These are phyloP conservation scores for Drosophila affinis DNA, from an alignment of 2,888 invertebrate species.

Conservation along the genomic window DNA sequence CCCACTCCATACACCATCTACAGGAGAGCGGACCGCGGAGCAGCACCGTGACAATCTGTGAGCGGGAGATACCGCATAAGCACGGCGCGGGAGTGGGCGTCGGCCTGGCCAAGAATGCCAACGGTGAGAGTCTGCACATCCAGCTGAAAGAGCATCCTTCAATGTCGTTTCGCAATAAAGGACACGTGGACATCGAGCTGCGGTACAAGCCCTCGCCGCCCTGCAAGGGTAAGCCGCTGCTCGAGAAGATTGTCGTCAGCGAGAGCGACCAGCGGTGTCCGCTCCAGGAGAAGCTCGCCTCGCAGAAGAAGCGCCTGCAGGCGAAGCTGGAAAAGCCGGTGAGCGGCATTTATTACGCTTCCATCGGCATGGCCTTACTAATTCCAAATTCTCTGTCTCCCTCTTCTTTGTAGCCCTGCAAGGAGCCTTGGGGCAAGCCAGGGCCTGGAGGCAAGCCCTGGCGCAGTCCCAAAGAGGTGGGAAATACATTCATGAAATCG, in stretches of 20 bases:
- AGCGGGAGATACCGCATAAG: conserved; percentile 71
- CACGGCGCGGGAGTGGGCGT: conserved; percentile 55
- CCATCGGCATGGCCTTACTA: conserved; percentile 49
- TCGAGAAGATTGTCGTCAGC: conserved; percentile 85
- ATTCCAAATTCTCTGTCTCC: conserved; percentile 3
- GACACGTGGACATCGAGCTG: conserved; percentile 88
- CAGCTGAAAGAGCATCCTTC: conserved; percentile 86
- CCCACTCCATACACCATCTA: conserved; percentile 69
- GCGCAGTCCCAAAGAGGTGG: conserved; percentile 89
- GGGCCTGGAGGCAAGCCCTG: conserved; percentile 88
- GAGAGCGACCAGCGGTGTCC: conserved; percentile 77
- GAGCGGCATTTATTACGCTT: conserved; percentile 59
- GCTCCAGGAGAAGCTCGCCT: conserved; percentile 49
- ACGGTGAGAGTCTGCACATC: conserved; percentile 82
- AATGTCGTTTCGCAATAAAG: conserved; percentile 86
- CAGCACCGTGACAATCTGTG: conserved; percentile 77
- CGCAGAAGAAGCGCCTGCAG: conserved; percentile 68
- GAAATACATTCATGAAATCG: conserved; percentile 90
- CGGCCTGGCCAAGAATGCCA: conserved; percentile 68
- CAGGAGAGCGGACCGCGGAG: conserved; percentile 73
- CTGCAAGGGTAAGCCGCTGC: conserved; percentile 84
- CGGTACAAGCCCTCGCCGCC: conserved; percentile 86
- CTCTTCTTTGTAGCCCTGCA: conserved; percentile 60
- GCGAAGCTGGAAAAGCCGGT: conserved; percentile 80
- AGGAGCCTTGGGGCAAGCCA: conserved; percentile 82